Evolutionary conservation across 1,140 invertebrate species (phyloP), one percentile per base, ranked within the genome.

Genomic region (Manduca sexta): DNA sequence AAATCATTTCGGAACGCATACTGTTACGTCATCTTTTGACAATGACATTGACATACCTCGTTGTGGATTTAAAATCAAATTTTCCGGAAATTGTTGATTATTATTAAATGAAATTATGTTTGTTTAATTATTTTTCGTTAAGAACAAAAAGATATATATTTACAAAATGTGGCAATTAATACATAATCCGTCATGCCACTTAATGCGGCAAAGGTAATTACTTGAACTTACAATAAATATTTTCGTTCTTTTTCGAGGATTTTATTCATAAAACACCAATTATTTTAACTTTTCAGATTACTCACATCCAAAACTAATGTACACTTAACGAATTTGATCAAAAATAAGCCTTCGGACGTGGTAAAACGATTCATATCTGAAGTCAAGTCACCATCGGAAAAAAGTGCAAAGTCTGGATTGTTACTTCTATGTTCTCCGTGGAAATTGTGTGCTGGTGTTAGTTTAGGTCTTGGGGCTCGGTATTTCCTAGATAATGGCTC

Each of bases 381-480:
- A 45, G 49, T 68, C 1, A 74, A 74, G 64, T 52, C 26, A 52
- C 46, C 54, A 8, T 17, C 45, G 4, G 72, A 73, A 43, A 76
- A 74, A 56, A 64, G 61, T 57, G 13, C 64, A 31, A 73, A 78
- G 41, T 52, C 53, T 4, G 55, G 52, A n/a, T 44, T 70, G 45
- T 56, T 76, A 17, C 35, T 72, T 4, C 48, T 70, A 43, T 77
- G 58, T 59, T 78, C 72, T 45, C 81, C 81, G 3, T 84, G 81
- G 81, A 84, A 81, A 51, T 45, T 84, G 11, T 78, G 78, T 56
- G 69, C 77, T 5, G 81, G 81, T 31, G 54, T 84, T 33, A 78
- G 78, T 68, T 60, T 84, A 69, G 81, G 76, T 4, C 60, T 84
- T 53, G 64, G 63, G 12, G 60, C 60, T n/a, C 68, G 71, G 17